Percentiles rank a stretch among this genome's conserved stretches.
Evolutionary conservation across 2,797 vertebrate genomes (phyloP).

Genomic region (Echiichthys vipera): DNA sequence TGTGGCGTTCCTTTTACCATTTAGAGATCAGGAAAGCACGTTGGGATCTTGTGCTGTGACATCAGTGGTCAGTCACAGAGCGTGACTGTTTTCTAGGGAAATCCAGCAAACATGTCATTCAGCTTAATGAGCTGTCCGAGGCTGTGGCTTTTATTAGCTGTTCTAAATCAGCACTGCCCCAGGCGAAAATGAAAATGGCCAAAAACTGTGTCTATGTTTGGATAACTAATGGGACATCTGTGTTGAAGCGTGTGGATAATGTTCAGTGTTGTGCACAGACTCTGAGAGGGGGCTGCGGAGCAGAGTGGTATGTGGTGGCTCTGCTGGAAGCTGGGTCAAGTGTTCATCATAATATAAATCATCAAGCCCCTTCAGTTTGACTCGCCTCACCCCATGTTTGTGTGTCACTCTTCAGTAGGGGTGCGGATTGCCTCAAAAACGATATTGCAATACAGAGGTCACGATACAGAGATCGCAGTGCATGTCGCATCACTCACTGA

Average conservation of each 20-base stretch:
- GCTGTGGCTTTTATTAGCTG: slow-evolving; percentile 51
- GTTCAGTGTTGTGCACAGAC: slow-evolving; percentile 38
- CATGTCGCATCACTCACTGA: too few species aligned
- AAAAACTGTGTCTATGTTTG: slow-evolving; percentile 19
- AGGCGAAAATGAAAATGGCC: slow-evolving; percentile 34
- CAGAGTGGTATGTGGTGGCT: slow-evolving; percentile 11
- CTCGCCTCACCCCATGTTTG: not conserved
- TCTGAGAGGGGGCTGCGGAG: not conserved
- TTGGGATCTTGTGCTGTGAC: slow-evolving; percentile 5
- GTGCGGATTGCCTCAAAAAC: too few species aligned
- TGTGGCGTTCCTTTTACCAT: not conserved
- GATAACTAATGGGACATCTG: slow-evolving; percentile 45
- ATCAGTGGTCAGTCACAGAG: slow-evolving; percentile 13
- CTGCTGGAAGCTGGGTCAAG: slow-evolving; percentile 20
- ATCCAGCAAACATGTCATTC: slow-evolving; percentile 36
- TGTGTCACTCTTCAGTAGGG: not conserved
- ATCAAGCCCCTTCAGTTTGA: not conserved
- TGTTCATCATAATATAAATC: slow-evolving; percentile 1
- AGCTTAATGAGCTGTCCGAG: slow-evolving; percentile 40
- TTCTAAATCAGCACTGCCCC: slow-evolving; percentile 37
- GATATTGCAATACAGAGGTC: too few species aligned
- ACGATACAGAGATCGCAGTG: too few species aligned
- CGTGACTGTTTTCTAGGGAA: slow-evolving; percentile 44
- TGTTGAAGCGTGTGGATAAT: slow-evolving; percentile 46
- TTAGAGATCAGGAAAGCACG: slow-evolving; percentile 6